These are phyloP conservation scores for Neostethus bicornis DNA, from an alignment of 2,797 vertebrate species.

Conservation along the genomic window DNA sequence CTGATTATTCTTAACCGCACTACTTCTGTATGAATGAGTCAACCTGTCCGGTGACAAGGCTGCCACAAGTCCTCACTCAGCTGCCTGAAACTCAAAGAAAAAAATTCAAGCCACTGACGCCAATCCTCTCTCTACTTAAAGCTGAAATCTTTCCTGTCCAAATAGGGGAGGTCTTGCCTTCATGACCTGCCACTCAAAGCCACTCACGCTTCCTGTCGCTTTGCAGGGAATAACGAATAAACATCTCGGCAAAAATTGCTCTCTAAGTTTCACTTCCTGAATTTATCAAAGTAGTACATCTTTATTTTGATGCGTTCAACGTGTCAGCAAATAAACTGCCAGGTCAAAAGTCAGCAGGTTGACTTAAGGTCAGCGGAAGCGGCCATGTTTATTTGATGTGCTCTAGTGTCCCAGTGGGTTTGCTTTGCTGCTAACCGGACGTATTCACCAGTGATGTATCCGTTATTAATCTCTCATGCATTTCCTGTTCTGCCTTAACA, in stretches of 20 bases:
- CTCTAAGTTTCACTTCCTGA: slow-evolving; percentile 21
- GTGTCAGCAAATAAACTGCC: slow-evolving; percentile 20
- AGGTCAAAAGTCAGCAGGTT: slow-evolving; percentile 42
- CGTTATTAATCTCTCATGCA: slow-evolving; percentile 34
- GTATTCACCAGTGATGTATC: slow-evolving; percentile 19
- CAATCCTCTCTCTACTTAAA: slow-evolving; percentile 54
- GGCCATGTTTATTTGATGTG: slow-evolving; percentile 47
- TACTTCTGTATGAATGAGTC: slow-evolving; percentile 74
- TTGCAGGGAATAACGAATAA: slow-evolving; percentile 17
- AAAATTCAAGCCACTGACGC: slow-evolving; percentile 70
- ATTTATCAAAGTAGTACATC: slow-evolving; percentile 29
- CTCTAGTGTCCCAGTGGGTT: slow-evolving; percentile 35
- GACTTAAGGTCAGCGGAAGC: slow-evolving; percentile 51
- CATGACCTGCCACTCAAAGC: slow-evolving; percentile 59
- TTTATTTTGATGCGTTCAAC: slow-evolving; percentile 40
- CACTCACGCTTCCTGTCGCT: slow-evolving; percentile 51
- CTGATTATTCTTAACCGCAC: slow-evolving; percentile 74
- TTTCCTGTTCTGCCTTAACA: slow-evolving; percentile 30
- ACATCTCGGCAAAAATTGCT: slow-evolving; percentile 5
- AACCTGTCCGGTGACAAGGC: slow-evolving; percentile 64
- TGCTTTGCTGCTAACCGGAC: slow-evolving; percentile 30
- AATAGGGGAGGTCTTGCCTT: slow-evolving; percentile 44
- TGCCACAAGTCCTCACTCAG: slow-evolving; percentile 70
- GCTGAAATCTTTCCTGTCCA: slow-evolving; percentile 58
- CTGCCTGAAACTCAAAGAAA: slow-evolving; percentile 66